Percentiles rank a stretch among this genome's conserved stretches.
Conservation (phyloP, 2,113 vertebrate species). For the Caloenas nicobarica region DNA sequence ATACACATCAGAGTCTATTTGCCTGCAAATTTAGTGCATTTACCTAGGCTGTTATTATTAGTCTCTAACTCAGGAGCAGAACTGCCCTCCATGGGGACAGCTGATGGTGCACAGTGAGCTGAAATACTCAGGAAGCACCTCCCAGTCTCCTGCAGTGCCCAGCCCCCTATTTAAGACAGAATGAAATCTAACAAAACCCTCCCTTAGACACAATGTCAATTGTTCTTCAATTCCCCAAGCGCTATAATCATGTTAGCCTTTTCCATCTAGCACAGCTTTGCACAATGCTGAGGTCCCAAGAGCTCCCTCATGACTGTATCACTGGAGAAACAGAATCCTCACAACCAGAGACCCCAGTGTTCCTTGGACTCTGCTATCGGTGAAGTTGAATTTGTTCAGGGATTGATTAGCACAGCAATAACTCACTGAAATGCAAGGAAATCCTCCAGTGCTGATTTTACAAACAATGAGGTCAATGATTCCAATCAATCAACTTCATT, state of each 20-base stretch:
- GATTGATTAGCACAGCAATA: slow-evolving; percentile 23
- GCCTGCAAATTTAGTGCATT: not conserved
- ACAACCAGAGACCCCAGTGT: not conserved
- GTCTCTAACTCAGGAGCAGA: not conserved
- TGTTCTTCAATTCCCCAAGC: not conserved
- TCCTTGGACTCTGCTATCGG: not conserved
- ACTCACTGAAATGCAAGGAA: not conserved
- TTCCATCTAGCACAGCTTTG: not conserved
- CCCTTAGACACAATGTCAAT: not conserved
- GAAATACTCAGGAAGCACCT: not conserved
- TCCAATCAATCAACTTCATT: slow-evolving; percentile 33
- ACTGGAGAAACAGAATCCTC: not conserved
- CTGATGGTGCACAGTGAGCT: not conserved
- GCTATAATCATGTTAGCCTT: not conserved
- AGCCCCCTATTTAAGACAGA: not conserved
- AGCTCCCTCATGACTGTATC: not conserved
- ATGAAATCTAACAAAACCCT: not conserved
- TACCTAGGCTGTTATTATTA: not conserved
- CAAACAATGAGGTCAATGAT: slow-evolving; percentile 22
- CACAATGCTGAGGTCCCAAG: not conserved
- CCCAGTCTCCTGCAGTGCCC: not conserved
- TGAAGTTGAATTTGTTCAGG: not conserved
- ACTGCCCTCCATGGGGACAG: not conserved
- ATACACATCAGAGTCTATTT: not conserved
- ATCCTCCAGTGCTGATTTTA: slow-evolving; percentile 23